Conservation (phyloP, 2,888 invertebrate genomes). For the Eupithecia vulgata region DNA sequence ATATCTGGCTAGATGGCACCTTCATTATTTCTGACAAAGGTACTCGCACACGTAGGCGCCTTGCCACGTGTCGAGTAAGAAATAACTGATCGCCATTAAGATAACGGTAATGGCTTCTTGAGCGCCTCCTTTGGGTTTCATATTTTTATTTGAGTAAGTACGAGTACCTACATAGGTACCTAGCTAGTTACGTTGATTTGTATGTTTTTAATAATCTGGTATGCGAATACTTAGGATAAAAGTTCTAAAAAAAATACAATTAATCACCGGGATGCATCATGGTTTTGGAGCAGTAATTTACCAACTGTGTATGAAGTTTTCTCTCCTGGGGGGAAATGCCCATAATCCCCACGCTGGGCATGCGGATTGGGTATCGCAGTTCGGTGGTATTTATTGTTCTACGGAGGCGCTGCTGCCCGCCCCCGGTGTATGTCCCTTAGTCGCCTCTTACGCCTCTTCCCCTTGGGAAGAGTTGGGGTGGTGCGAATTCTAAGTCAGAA, state of each 20-base stretch:
- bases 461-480: too few relatives aligned
- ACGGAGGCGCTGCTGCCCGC: too few relatives aligned
- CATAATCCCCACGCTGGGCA: too few relatives aligned
- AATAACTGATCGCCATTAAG: slow-evolving; percentile 32
- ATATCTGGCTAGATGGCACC: neutral
- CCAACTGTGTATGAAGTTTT: too few relatives aligned
- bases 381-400: too few relatives aligned
- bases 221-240: neutral
- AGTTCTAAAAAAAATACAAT: neutral
- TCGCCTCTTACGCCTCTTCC: too few relatives aligned
- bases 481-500: too few relatives aligned
- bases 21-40: slow-evolving; percentile 26
- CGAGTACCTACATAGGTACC: neutral
- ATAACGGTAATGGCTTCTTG: slow-evolving; percentile 29
- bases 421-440: too few relatives aligned
- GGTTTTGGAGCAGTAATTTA: too few relatives aligned
- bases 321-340: too few relatives aligned
- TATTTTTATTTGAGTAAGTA: slow-evolving; percentile 12
- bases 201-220: neutral
- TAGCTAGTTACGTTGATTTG: slow-evolving; percentile 8
- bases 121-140: slow-evolving; percentile 11
- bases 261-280: neutral
- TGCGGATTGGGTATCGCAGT: too few relatives aligned
- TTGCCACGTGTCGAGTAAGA: slow-evolving; percentile 11
- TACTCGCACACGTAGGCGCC: slow-evolving; percentile 25